A percentile compares a stretch with the other conserved stretches of the same genome.
These are phyloP conservation scores for Saimiri boliviensis DNA, from an alignment of 2,113 vertebrate genomes.

Conservation along the genomic window DNA sequence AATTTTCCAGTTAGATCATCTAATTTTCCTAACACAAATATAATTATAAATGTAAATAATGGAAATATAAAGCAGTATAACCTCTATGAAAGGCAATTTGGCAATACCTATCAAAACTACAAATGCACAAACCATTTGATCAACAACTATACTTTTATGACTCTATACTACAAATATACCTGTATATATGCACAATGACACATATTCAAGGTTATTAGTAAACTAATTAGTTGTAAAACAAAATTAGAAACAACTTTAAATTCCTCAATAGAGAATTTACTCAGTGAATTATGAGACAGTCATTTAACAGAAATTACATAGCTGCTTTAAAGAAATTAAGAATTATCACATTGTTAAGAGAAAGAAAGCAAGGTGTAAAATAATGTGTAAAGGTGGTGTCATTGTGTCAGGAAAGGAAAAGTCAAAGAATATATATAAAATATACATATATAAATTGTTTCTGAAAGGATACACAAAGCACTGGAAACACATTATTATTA, in stretches of 20 bases:
- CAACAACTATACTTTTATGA: neutral
- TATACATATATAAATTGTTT: neutral
- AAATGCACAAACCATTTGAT: neutral
- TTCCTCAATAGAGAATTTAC: neutral
- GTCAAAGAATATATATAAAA: neutral
- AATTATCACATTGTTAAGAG: neutral
- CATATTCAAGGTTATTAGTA: neutral
- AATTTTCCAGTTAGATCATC: neutral
- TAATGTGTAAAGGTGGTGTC: neutral
- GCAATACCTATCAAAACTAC: neutral
- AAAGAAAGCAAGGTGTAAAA: neutral
- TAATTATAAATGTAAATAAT: neutral
- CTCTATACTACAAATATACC: neutral
- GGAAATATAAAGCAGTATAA: neutral
- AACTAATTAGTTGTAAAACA: neutral
- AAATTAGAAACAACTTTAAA: neutral
- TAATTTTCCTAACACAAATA: neutral
- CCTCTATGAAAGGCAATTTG: neutral
- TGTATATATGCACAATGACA: neutral
- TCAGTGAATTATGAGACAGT: neutral
- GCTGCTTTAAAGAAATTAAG: neutral
- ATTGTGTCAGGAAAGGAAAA: neutral
- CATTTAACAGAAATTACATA: neutral
- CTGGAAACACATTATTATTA: neutral
- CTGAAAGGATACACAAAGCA: neutral